Base-by-base conservation (phyloP, 2,113 vertebrate species). In the Python bivittatus region DNA sequence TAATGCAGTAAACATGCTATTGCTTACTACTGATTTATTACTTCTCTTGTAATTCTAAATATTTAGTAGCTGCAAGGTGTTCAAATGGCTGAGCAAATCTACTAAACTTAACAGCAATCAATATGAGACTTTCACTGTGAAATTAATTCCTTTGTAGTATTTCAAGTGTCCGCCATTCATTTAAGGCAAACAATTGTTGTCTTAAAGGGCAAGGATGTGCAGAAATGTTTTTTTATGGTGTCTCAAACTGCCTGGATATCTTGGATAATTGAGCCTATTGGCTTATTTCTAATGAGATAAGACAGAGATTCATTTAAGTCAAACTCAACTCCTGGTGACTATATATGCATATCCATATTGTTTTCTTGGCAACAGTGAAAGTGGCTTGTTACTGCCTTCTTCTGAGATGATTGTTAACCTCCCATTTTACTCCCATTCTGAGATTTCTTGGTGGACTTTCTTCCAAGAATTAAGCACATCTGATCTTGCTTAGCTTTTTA, bases 191-290 rank as follows among this genome's bases (percentile, higher is more conserved):
- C 84, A 54, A 53, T 48, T 42, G 23, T 27, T 3, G 4, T 52
- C 17, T 58, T 93, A 89, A 61, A 57, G 85, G 52, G 27, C 83
- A 90, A 44, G 48, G 11, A 17, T 0, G 2, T 25, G 52, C 23
- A 79, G 89, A n/a, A 60, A 88, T 10, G 85, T 90, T 84, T 0
- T 48, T 17, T 88, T 38, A 33, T 56, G 58, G 48, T 68, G 86
- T 52, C 54, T 60, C 88, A 68, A 68, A 44, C 33, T 90, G 44
- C 25, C 52, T 68, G 86, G 42, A 48, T 38, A 68, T 68, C 29
- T 6, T 94, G 88, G 64, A 89, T 86, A 58, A n/a, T 33, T 86
- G 93, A 91, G 8, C 52, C 52, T 13, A 53, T 33, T 90, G 83
- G 27, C 93, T 90, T 86, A 60, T 87, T 89, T 72, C 13, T 33